Percentiles rank a stretch among this genome's conserved stretches.
phyloP scores from a whole-genome alignment of 1,140 invertebrate genomes.

The Adelges cooleyi region DNA sequence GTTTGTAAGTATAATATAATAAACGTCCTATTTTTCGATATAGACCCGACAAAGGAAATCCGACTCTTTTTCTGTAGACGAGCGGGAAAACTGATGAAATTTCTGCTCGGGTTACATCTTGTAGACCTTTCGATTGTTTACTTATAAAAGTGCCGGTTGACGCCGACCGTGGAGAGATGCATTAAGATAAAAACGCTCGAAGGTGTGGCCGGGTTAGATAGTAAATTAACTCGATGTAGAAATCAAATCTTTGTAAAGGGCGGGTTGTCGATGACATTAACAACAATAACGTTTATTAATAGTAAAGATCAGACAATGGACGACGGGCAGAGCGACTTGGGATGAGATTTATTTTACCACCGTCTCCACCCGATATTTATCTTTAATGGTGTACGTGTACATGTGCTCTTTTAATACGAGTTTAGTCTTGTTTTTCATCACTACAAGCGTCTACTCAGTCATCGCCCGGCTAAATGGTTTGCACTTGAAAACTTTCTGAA shows the following conservation, averaged over 20 bases:
- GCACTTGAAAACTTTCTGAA: no score
- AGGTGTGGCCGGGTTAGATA: conserved; percentile 3
- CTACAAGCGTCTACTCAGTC: no score
- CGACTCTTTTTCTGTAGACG: no score
- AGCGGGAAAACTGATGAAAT: no score
- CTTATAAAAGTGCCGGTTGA: not conserved
- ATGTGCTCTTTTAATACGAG: no score
- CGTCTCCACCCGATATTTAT: not conserved
- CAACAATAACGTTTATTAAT: conserved; percentile 10
- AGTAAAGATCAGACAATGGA: not conserved
- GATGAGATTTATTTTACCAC: conserved; percentile 1
- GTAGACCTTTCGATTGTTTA: not conserved
- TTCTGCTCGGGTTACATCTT: not conserved
- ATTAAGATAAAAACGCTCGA: conserved; percentile 17
- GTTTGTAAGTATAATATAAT: no score
- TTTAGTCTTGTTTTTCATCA: no score
- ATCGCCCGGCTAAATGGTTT: no score
- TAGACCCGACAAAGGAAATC: no score
- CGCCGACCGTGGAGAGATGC: not conserved
- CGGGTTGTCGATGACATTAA: not conserved
- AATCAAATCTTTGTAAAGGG: not conserved
- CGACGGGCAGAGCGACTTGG: not conserved
- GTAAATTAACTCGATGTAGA: conserved; percentile 1
- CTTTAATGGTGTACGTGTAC: no score
- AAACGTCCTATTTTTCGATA: no score